phyloP scores from a whole-genome alignment of 1,140 invertebrate species.

The Orius insidiosus region DNA sequence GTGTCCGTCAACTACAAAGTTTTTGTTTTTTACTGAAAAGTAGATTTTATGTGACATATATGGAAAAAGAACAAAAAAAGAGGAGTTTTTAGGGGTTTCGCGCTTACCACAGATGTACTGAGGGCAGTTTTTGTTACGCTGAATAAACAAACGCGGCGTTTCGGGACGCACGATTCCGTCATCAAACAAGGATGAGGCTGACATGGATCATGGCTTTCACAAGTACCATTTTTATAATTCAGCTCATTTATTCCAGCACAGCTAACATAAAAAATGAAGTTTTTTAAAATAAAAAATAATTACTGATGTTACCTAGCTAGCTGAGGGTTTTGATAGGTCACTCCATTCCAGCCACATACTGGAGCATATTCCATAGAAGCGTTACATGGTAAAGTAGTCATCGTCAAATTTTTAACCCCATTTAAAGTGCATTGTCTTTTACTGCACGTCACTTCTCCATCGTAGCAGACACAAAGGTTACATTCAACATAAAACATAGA shows the following conservation, averaged over 20 bases:
- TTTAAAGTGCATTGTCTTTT: constrained; percentile 39
- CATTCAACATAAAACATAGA: constrained; percentile 62
- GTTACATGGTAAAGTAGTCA: constrained; percentile 53
- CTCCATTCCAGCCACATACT: constrained; percentile 59
- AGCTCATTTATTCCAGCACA: constrained; percentile 53
- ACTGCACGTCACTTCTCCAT: constrained; percentile 67
- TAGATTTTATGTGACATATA: background rate
- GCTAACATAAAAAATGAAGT: constrained; percentile 26
- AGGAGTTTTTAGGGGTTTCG: background rate
- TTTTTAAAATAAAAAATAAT: too few relatives aligned
- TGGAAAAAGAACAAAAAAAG: background rate
- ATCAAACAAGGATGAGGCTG: constrained; percentile 37
- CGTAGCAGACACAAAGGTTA: constrained; percentile 67
- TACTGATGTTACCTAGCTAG: constrained; percentile 65
- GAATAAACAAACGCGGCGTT: constrained; percentile 56
- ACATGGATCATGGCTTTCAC: constrained; percentile 43
- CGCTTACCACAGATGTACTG: constrained; percentile 65
- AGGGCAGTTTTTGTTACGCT: constrained; percentile 50
- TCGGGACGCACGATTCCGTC: constrained; percentile 47
- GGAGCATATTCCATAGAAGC: constrained; percentile 68
- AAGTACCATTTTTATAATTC: constrained; percentile 57
- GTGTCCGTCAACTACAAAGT: background rate
- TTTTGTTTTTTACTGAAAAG: constrained; percentile 37
- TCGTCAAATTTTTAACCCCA: constrained; percentile 21
- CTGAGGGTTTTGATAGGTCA: constrained; percentile 69